Percentiles rank a stretch among this genome's conserved stretches.
phyloP scores from a whole-genome alignment of 1,140 invertebrate genomes.

The Caenorhabditis brenneri region DNA sequence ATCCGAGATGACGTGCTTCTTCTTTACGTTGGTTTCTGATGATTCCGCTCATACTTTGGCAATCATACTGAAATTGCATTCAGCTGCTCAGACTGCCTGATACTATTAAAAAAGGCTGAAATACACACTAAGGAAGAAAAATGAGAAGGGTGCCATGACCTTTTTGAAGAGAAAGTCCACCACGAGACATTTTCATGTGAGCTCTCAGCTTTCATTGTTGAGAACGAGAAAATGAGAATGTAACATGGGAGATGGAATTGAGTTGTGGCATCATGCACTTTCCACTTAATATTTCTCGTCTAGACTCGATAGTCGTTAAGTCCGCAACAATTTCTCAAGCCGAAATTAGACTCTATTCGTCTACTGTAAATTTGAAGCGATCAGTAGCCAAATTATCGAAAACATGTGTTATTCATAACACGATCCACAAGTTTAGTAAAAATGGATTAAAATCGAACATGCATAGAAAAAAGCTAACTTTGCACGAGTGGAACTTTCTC shows the following conservation, averaged over 20 bases:
- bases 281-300: not conserved
- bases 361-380: not conserved
- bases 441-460: not conserved
- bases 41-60: not conserved
- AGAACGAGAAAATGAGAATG: not conserved
- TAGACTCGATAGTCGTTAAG: not conserved
- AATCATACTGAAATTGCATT: not conserved
- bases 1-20: not conserved
- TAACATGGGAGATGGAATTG: not conserved
- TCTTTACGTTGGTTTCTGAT: not conserved
- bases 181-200: not conserved
- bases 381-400: not conserved
- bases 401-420: too few species aligned
- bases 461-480: not conserved
- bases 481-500: not conserved
- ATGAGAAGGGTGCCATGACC: not conserved
- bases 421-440: not conserved
- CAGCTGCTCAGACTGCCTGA: conserved; percentile 13
- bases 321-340: not conserved
- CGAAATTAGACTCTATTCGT: not conserved
- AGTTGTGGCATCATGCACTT: not conserved
- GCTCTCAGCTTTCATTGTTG: not conserved
- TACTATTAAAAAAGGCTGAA: not conserved
- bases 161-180: not conserved
- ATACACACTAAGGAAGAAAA: not conserved